Evolutionary conservation across 1,140 invertebrate species (phyloP), one percentile per base, ranked within the genome.

Genomic region (Diprion similis): DNA sequence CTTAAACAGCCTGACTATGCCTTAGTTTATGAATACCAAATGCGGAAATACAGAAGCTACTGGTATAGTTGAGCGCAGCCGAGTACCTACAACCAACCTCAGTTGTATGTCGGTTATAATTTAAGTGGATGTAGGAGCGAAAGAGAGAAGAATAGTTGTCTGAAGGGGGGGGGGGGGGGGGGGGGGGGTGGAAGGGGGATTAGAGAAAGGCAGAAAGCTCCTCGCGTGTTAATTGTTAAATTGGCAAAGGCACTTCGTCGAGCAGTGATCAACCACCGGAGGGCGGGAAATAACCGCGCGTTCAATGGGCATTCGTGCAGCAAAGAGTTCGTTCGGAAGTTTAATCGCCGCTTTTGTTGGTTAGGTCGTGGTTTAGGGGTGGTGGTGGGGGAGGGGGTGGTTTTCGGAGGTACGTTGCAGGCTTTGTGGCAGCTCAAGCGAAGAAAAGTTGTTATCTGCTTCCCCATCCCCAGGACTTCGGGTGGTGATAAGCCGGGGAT

Each of bases 261-360:
- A 59, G 51, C 11, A 59, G 51, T 59, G 51, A 59, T 59, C 11
- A 59, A 59, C 51, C 51, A 65, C 24, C 8, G 17, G 10, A n/a
- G n/a, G 45, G 17, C 37, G 17, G 24, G 59, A 64, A 65, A 46
- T 59, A 59, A 66, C n/a, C 10, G 18, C 18, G 66, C 67, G 64
- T 73, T 47, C 19, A 37, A 68, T n/a, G 8, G 7, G 24, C 45
- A 47, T 15, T 66, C 71, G 51, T 46, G 13, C 46, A 45, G 83
- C 82, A 83, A 84, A 84, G 82, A 81, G 83, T 84, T 84, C n/a
- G n/a, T 84, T 84, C 81, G 82, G 83, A 84, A 84, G 82, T 84
- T 84, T 84, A 83, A 84, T 84, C 82, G 81, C 79, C 78, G 83
- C 81, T 81, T 83, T 59, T 59, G 51, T 59, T 9, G 51, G 51